Percentiles rank a stretch among this genome's conserved stretches.
Conservation (phyloP, 2,113 vertebrate genomes). For the Neopipo cinnamomea region DNA sequence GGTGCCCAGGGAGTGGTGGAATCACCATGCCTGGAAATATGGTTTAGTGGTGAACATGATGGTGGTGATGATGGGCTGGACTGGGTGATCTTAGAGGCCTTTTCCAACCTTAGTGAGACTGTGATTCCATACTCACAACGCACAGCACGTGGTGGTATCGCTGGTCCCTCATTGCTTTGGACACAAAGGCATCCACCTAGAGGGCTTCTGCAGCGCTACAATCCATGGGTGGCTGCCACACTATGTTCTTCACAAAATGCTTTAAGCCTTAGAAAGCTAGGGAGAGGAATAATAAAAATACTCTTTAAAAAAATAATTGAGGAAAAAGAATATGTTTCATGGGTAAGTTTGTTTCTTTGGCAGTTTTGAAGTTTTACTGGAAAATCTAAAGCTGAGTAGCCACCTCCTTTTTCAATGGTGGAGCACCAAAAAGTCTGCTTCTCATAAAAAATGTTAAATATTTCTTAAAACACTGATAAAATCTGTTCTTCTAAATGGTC, state of each 20-base stretch:
- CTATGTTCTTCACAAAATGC: fast-evolving
- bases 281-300: neutral
- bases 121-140: neutral
- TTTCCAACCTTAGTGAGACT: neutral
- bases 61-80: neutral
- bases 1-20: neutral
- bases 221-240: too few species aligned
- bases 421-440: neutral
- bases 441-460: neutral
- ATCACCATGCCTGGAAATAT: neutral
- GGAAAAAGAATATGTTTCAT: neutral
- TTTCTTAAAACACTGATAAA: neutral
- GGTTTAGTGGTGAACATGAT: neutral
- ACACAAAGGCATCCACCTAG: too few species aligned
- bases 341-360: neutral
- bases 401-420: neutral
- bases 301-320: fast-evolving
- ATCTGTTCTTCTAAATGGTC: neutral
- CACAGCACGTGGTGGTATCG: neutral
- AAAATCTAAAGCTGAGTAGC: neutral
- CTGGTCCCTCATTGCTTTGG: neutral
- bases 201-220: neutral
- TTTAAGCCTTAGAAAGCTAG: neutral
- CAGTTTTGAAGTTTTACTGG: neutral
- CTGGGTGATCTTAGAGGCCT: neutral